phyloP scores from a whole-genome alignment of 1,140 invertebrate genomes.

The Drosophila ambigua region DNA sequence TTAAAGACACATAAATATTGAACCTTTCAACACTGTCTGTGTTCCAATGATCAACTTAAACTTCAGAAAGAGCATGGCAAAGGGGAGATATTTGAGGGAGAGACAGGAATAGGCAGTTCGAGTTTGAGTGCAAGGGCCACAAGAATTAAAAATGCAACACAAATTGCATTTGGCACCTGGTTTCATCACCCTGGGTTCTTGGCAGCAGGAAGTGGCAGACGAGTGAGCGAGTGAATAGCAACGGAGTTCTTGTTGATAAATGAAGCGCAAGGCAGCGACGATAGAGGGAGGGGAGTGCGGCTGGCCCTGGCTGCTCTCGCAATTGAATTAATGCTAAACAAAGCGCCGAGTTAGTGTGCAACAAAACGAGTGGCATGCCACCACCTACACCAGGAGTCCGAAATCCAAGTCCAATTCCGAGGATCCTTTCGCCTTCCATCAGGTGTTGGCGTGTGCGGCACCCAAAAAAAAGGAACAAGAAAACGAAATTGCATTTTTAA shows the following conservation, averaged over 20 bases:
- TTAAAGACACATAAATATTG: not conserved
- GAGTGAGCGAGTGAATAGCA: constrained; percentile 55
- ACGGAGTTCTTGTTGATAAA: constrained; percentile 64
- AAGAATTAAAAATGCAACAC: constrained; percentile 77
- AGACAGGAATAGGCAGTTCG: not conserved
- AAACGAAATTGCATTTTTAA: constrained; percentile 59
- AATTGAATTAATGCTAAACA: constrained; percentile 72
- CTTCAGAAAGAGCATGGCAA: constrained; percentile 39
- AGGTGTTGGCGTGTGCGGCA: constrained; percentile 55
- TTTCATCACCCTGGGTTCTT: constrained; percentile 10
- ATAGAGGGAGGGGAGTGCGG: constrained; percentile 10
- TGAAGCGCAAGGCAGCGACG: constrained; percentile 24
- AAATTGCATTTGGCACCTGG: constrained; percentile 79
- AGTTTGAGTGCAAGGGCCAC: not conserved
- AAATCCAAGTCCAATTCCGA: constrained; percentile 40
- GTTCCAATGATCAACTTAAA: constrained; percentile 49
- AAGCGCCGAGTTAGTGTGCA: constrained; percentile 29
- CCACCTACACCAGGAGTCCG: constrained; percentile 13
- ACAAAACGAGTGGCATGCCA: constrained; percentile 49
- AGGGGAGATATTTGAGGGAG: not conserved
- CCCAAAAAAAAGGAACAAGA: constrained; percentile 36
- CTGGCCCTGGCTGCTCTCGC: constrained; percentile 26
- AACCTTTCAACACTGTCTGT: constrained; percentile 33
- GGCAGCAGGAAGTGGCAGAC: constrained; percentile 48
- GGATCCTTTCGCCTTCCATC: constrained; percentile 6